Base-by-base conservation (phyloP, 2,888 invertebrate genomes). In the Polia nebulosa region DNA sequence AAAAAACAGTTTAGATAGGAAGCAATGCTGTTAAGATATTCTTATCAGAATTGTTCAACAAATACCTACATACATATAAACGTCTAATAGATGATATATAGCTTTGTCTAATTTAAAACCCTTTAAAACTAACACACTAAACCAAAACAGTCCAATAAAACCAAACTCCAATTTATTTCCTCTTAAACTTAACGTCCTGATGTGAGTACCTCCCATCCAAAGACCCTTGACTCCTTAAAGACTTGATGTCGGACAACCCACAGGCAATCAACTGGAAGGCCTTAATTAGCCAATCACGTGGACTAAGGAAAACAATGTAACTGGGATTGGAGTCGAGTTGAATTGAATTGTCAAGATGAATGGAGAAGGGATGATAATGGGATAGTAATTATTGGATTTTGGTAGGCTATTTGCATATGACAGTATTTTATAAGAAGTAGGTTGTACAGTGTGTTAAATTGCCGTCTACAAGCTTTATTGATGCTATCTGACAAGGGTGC, bases 231-330 rank as follows among this genome's bases (percentile, higher is more conserved):
- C 56, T 67, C 81, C 76, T 84, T 64, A 78, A 72, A 63, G 80
- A 79, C 80, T 82, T 83, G 85, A 87, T 86, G 85, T 87, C 84
- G 87, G 83, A 88, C 88, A 88, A 84, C 80, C 89, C 85, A 76
- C 86, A 86, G 63, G 82, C 85, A 87, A 89, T 88, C 89, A 88
- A 81, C 69, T 77, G 83, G 83, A 87, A 85, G 83, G 63, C 78
- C 84, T 86, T 87, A 89, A 90, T 90, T 87, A 87, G 80, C 82
- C 86, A 85, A 87, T 88, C 82, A 86, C 74, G 80, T 77, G 81
- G 80, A 81, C 72, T 77, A 72, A 78, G 83, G 85, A 83, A 83
- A 88, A 89, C 88, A 88, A 87, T 86, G 87, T 87, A 81, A 80
- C 82, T 72, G 59, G 78, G 80, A 85, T 87, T 83, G 84, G 82